A percentile compares a stretch with the other conserved stretches of the same genome.
These are phyloP conservation scores for Poecilia picta DNA, from an alignment of 2,797 vertebrate species.

Conservation along the genomic window DNA sequence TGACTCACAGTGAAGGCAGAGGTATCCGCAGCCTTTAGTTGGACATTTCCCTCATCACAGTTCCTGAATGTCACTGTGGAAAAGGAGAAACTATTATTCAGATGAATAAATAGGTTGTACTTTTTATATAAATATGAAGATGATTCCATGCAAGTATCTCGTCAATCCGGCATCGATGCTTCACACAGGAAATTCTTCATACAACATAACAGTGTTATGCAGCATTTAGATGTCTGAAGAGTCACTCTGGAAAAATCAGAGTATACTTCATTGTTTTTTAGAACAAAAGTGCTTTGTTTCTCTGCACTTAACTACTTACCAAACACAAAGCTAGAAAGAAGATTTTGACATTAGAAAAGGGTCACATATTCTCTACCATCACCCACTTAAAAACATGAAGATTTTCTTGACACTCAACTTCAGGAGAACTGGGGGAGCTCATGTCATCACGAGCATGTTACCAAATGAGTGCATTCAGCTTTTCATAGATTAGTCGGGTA, in stretches of 20 bases:
- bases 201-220: background rate
- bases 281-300: background rate
- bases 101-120: background rate
- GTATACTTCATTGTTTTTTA: background rate
- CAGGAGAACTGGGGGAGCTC: too few species aligned
- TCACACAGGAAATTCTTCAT: background rate
- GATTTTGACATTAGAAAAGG: background rate
- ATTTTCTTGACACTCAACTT: background rate
- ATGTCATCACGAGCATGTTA: too few species aligned
- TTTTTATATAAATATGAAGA: background rate
- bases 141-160: background rate
- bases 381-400: background rate
- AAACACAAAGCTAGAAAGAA: background rate
- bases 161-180: background rate
- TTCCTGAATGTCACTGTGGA: constrained; percentile 80
- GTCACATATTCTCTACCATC: background rate
- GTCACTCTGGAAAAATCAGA: background rate
- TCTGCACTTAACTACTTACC: background rate
- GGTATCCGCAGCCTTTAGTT: constrained; percentile 83
- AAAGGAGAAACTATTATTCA: constrained; percentile 14
- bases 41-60: constrained; percentile 84
- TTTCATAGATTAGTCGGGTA: too few species aligned
- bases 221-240: background rate
- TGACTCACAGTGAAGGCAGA: constrained; percentile 85
- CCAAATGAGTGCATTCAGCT: too few species aligned